Evolutionary conservation across 1,140 invertebrate genomes (phyloP), one percentile per base, ranked within the genome.

Genomic region (Lutraria rhynchaena): DNA sequence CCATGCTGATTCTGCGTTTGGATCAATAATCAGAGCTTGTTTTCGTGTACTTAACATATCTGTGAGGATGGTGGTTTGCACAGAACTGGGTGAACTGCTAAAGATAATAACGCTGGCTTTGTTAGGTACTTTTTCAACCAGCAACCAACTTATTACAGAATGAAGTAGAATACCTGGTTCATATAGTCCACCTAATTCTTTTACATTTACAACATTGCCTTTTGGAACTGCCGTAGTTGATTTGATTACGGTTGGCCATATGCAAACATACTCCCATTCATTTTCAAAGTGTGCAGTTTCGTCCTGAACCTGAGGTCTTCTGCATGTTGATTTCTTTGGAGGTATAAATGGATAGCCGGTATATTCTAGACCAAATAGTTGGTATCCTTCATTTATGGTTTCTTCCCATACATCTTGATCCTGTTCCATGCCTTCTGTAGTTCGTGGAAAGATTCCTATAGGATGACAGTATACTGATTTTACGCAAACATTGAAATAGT

Each of bases 161-260:
- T 55, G 31, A 9, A 71, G 17, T 31, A 71, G 22, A 9, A 71
- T 17, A 35, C 69, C 69, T 2, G 69, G 69, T 37, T 41, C 44
- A 57, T 71, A 71, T 51, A 55, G 51, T 27, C 44, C 44, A 29
- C 37, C 37, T 27, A 71, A 33, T 1, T 71, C 69, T 33, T 71
- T 71, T 15, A 55, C 1, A 35, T n/a, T 35, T 1, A 71, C 31
- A 3, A 46, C 41, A 24, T 46, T 51, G 27, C 22, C 9, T 55
- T 41, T 55, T 27, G 69, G 69, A n/a, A 71, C 69, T 0, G 19
- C n/a, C 69, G 57, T 71, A 31, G 29, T 31, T 35, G 69, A 41
- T 22, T 3, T 3, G 15, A 71, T 55, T 27, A 37, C 29, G 9
- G 17, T 9, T 1, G 69, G 69, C 29, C 17, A 41, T 22, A 71